These are phyloP conservation scores for Heterotis niloticus DNA, from an alignment of 2,113 vertebrate genomes.

Conservation along the genomic window DNA sequence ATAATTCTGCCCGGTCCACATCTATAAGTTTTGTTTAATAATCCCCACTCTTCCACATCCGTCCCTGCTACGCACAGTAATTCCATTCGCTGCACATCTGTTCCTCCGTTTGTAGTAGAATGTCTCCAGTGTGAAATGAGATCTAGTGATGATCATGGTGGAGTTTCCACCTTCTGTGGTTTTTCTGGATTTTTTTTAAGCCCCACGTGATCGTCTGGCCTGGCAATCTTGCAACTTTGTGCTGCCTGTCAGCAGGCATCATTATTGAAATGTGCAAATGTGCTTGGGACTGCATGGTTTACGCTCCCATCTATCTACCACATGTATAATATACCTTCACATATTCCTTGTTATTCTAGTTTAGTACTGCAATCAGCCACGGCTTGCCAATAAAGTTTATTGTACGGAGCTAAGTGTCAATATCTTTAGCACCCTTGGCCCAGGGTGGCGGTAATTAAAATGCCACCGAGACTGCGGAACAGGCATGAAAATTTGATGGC, in stretches of 20 bases:
- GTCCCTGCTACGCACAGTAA: constrained; percentile 1
- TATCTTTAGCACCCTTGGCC: constrained; percentile 90
- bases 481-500: constrained; percentile 89
- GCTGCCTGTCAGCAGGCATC: constrained; percentile 5
- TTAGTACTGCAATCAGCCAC: constrained; percentile 92
- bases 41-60: background rate
- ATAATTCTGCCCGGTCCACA: background rate
- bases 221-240: background rate
- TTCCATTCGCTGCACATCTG: background rate
- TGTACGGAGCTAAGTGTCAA: constrained; percentile 97
- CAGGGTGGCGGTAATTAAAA: constrained; percentile 97
- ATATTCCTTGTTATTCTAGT: constrained; percentile 96
- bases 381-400: constrained; percentile 99
- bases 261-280: background rate
- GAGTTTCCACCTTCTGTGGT: background rate
- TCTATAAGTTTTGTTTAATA: background rate
- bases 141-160: background rate
- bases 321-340: constrained; percentile 58
- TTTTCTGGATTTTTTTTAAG: background rate
- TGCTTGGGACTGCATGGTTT: constrained; percentile 20
- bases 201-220: background rate
- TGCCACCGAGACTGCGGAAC: constrained; percentile 83
- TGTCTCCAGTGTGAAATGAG: background rate
- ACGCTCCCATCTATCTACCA: constrained; percentile 11
- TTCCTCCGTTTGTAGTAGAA: background rate